A percentile compares a stretch with the other conserved stretches of the same genome.
These are phyloP conservation scores for Stegana nigrithorax DNA, from an alignment of 2,888 invertebrate genomes.

Conservation along the genomic window DNA sequence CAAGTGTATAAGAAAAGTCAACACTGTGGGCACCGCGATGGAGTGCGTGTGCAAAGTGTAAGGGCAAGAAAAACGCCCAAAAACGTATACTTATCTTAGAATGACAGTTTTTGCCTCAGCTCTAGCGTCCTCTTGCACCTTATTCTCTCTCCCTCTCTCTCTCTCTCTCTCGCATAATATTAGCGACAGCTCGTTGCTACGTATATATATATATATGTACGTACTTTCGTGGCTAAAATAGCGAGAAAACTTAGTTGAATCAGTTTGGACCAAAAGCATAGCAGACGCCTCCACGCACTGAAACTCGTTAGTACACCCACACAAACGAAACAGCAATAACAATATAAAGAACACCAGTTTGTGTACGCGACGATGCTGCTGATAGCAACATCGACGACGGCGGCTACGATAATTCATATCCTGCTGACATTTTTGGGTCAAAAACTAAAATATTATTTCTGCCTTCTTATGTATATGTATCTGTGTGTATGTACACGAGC, in stretches of 20 bases:
- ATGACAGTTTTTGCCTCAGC: conserved; percentile 51
- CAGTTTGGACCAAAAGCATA: too few relatives aligned
- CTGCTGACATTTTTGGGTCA: conserved; percentile 62
- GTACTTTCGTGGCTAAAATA: too few relatives aligned
- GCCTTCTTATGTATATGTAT: background rate
- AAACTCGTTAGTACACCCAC: too few relatives aligned
- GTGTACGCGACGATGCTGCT: conserved; percentile 1
- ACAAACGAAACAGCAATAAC: too few relatives aligned
- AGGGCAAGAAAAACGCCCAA: conserved; percentile 44
- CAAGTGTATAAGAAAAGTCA: too few relatives aligned
- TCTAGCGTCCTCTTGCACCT: background rate
- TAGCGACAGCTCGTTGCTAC: too few relatives aligned
- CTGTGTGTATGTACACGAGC: background rate
- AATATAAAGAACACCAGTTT: too few relatives aligned
- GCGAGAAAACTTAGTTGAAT: too few relatives aligned
- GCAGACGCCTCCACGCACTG: conserved; percentile 23
- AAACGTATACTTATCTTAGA: conserved; percentile 44
- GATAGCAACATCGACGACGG: conserved; percentile 17
- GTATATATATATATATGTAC: too few relatives aligned
- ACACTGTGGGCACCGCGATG: too few relatives aligned
- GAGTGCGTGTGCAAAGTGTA: background rate
- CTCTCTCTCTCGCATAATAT: too few relatives aligned
- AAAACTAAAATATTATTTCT: conserved; percentile 58
- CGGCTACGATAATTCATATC: conserved; percentile 58
- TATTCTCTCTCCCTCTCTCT: background rate